phyloP scores from a whole-genome alignment of 1,140 invertebrate genomes.

The Chelonus insularis region DNA sequence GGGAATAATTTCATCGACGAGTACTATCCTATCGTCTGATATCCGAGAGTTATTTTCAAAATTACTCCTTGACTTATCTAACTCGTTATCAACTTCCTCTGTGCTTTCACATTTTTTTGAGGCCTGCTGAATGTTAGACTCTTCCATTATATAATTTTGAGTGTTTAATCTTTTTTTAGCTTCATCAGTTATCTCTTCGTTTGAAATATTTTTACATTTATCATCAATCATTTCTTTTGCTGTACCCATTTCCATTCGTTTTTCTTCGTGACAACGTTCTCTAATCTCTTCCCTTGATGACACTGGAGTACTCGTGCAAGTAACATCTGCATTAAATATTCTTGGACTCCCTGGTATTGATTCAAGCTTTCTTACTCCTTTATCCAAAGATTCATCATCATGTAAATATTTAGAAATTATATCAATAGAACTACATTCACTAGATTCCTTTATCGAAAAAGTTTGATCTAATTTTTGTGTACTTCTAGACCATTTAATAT shows the following conservation, averaged over 20 bases:
- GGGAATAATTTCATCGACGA: slow-evolving; percentile 2
- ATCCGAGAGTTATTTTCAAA: neutral
- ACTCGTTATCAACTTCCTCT: neutral
- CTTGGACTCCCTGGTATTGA: neutral
- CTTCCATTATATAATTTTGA: slow-evolving; percentile 20
- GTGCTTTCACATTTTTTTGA: too few species aligned
- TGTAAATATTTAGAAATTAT: neutral
- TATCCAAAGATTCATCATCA: neutral
- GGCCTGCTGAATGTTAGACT: too few species aligned
- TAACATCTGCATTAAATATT: slow-evolving; percentile 9
- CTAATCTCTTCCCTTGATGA: neutral
- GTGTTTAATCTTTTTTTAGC: slow-evolving; percentile 26
- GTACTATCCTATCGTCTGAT: neutral
- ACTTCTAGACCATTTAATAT: slow-evolving; percentile 28
- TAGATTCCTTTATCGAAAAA: slow-evolving; percentile 38
- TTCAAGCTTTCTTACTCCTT: neutral
- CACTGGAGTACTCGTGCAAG: slow-evolving; percentile 18
- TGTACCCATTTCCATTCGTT: neutral
- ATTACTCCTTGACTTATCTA: neutral
- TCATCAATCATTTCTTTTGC: slow-evolving; percentile 25
- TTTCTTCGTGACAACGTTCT: neutral
- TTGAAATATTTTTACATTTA: slow-evolving; percentile 23
- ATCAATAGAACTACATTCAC: neutral
- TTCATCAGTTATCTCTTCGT: neutral
- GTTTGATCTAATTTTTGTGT: slow-evolving; percentile 39